phyloP scores from a whole-genome alignment of 2,888 invertebrate species.

The Trimorus sp. region DNA sequence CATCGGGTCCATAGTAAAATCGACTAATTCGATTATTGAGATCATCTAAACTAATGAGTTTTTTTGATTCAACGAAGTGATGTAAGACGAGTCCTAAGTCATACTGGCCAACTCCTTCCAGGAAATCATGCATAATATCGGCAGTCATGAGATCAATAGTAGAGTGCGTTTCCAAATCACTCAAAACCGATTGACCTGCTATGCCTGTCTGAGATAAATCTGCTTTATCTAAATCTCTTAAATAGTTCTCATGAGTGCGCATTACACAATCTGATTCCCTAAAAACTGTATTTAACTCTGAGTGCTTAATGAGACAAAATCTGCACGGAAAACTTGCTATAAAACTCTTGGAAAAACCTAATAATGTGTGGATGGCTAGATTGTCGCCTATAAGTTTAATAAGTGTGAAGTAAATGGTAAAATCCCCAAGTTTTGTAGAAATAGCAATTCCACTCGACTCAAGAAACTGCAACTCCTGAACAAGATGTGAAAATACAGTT shows the following conservation, averaged over 20 bases:
- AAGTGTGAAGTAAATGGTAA: neutral
- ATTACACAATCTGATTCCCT: conserved; percentile 27
- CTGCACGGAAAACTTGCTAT: conserved; percentile 54
- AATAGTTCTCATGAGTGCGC: conserved; percentile 39
- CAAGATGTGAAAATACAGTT: neutral
- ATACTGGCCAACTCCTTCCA: conserved; percentile 64
- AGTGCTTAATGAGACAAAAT: conserved; percentile 42
- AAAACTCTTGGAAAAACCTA: conserved; percentile 59
- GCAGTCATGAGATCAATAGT: conserved; percentile 40
- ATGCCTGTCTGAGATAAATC: conserved; percentile 45
- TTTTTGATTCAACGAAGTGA: conserved; percentile 51
- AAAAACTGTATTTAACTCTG: conserved; percentile 36
- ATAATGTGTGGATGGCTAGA: conserved; percentile 55
- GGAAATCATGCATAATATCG: conserved; percentile 49
- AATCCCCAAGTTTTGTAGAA: conserved; percentile 4
- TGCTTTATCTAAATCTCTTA: conserved; percentile 22
- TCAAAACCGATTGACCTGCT: conserved; percentile 31
- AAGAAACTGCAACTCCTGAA: conserved; percentile 39
- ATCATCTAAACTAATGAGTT: conserved; percentile 50
- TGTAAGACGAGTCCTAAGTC: conserved; percentile 61
- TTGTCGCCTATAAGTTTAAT: conserved; percentile 58
- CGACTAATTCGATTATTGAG: conserved; percentile 58
- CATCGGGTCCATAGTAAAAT: conserved; percentile 57
- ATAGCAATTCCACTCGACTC: conserved; percentile 29
- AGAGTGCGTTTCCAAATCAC: conserved; percentile 7